Percentiles rank a stretch among this genome's conserved stretches.
Conservation (phyloP, 2,888 invertebrate species). For the Ctenicera cuprea region DNA sequence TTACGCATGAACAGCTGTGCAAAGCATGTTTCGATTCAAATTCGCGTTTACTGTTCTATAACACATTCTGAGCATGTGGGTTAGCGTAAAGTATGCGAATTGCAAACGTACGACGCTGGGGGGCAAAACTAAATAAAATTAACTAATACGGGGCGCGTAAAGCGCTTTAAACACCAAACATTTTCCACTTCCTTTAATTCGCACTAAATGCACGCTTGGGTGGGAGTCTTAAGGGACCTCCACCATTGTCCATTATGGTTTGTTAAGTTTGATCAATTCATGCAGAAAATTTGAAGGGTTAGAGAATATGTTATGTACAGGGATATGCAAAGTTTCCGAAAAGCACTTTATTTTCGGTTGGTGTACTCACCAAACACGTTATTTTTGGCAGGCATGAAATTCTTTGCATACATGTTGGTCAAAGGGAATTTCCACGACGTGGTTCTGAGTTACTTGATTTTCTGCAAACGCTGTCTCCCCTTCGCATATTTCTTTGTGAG, state of each 20-base stretch:
- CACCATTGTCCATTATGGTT: slow-evolving; percentile 9
- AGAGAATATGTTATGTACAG: not conserved
- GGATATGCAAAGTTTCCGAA: slow-evolving; percentile 5
- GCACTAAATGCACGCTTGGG: slow-evolving; percentile 4
- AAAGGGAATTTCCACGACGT: slow-evolving; percentile 40
- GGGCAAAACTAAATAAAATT: slow-evolving; percentile 30
- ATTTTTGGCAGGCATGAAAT: slow-evolving; percentile 29
- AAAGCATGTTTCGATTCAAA: slow-evolving; percentile 45
- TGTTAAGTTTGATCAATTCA: slow-evolving; percentile 7
- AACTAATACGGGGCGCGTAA: slow-evolving; percentile 19
- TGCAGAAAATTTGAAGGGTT: slow-evolving; percentile 21
- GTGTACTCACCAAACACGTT: slow-evolving; percentile 7
- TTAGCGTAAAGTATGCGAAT: slow-evolving; percentile 25
- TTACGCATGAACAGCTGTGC: slow-evolving; percentile 55
- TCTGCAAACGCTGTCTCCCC: slow-evolving; percentile 14
- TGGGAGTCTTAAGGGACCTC: not conserved
- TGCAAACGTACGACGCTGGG: slow-evolving; percentile 10
- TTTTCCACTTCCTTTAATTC: slow-evolving; percentile 16
- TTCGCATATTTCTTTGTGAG: slow-evolving; percentile 37
- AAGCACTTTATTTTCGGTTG: slow-evolving; percentile 35
- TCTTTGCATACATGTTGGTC: slow-evolving; percentile 36
- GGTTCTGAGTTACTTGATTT: slow-evolving; percentile 40
- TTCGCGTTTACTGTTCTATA: slow-evolving; percentile 41
- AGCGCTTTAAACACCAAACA: slow-evolving; percentile 16
- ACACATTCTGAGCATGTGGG: slow-evolving; percentile 37